phyloP scores from a whole-genome alignment of 2,113 vertebrate genomes.

The Corythornis madagascariensis region DNA sequence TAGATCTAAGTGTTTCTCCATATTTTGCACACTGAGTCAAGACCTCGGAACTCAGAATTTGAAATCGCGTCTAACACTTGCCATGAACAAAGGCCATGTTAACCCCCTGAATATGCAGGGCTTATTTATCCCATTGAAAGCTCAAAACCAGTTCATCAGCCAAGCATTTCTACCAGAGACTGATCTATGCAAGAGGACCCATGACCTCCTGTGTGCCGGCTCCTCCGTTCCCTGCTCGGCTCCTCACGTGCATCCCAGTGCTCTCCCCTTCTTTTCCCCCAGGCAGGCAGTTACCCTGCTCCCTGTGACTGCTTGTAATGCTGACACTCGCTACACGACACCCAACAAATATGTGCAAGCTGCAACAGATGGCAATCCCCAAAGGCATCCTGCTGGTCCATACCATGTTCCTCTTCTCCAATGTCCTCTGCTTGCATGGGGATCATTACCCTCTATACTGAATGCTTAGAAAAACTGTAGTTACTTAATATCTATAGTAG shows the following conservation, averaged over 20 bases:
- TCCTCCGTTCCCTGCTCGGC: background rate
- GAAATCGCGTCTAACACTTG: background rate
- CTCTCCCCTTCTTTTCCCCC: background rate
- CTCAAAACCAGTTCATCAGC: background rate
- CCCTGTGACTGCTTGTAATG: background rate
- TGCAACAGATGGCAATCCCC: background rate
- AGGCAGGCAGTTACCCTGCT: background rate
- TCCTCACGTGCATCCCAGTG: background rate
- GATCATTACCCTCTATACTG: background rate
- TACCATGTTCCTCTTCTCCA: background rate
- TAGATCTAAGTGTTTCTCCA: background rate
- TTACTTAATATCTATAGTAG: conserved; percentile 18
- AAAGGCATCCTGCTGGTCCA: conserved; percentile 25
- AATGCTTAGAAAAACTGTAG: conserved; percentile 1
- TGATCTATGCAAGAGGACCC: rapidly evolving
- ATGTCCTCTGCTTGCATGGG: background rate
- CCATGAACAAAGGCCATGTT: background rate
- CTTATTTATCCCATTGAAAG: background rate
- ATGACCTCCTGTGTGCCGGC: background rate
- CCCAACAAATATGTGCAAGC: background rate
- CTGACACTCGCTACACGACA: background rate
- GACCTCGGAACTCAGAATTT: background rate
- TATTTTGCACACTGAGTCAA: background rate
- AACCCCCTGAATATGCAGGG: background rate
- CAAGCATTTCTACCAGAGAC: background rate